Conservation (phyloP, 2,888 invertebrate genomes). For the Ochropleura leucogaster region DNA sequence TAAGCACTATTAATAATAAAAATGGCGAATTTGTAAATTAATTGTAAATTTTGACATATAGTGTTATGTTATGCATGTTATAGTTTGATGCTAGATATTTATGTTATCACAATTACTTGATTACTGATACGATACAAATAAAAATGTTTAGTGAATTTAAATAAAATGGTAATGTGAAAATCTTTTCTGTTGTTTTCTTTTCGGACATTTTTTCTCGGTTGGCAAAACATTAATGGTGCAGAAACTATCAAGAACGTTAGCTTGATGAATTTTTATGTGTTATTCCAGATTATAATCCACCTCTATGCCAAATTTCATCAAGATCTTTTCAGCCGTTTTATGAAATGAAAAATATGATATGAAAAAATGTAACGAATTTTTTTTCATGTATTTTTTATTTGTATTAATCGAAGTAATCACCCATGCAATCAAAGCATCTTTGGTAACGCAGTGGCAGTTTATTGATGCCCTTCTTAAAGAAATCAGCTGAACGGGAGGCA, state of each 20-base stretch:
- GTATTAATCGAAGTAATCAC: no score
- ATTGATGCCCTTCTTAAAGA: no score
- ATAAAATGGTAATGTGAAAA: slow-evolving; percentile 70
- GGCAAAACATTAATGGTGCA: background rate
- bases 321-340: no score
- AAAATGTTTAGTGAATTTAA: slow-evolving; percentile 74
- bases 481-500: no score
- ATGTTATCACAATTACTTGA: slow-evolving; percentile 63
- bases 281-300: no score
- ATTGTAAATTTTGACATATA: slow-evolving; percentile 72
- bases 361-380: no score
- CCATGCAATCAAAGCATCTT: no score
- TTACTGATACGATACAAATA: slow-evolving; percentile 65
- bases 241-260: background rate
- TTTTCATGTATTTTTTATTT: no score
- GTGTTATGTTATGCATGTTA: slow-evolving; percentile 65
- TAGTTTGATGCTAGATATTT: slow-evolving; percentile 69
- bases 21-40: slow-evolving; percentile 66
- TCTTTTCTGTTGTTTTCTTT: slow-evolving; percentile 56
- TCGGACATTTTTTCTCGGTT: background rate
- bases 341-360: no score
- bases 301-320: no score
- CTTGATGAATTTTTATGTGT: no score
- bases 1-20: slow-evolving; percentile 42
- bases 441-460: no score